phyloP scores from a whole-genome alignment of 2,113 vertebrate genomes.

The Rhabdomys dilectus region DNA sequence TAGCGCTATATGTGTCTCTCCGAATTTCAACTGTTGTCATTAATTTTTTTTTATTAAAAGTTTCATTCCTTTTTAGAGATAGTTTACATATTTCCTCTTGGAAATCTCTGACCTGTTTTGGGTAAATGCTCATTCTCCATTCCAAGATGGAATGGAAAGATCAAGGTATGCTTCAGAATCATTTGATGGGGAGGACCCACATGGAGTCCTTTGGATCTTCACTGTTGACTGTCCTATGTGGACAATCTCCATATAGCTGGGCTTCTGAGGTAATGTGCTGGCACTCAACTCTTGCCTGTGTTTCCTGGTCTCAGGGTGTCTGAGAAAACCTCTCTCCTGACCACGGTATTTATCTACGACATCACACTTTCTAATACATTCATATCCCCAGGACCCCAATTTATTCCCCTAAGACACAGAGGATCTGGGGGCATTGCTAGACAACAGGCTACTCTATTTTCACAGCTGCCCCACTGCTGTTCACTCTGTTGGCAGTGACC shows the following conservation, averaged over 20 bases:
- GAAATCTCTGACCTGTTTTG: constrained; percentile 1
- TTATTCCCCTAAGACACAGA: not conserved
- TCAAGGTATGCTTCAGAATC: not conserved
- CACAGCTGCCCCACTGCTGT: not conserved
- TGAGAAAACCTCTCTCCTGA: not conserved
- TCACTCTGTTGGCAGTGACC: not conserved
- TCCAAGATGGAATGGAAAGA: not conserved
- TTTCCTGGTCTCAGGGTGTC: not conserved
- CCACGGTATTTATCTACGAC: not conserved
- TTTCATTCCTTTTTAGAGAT: not conserved
- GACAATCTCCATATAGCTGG: not conserved
- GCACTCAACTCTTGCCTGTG: not conserved
- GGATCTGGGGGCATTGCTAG: not conserved
- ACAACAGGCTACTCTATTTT: not conserved
- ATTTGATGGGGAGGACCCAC: not conserved
- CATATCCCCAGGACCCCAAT: not conserved
- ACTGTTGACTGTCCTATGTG: not conserved
- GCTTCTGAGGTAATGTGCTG: not conserved
- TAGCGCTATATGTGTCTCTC: constrained; percentile 52
- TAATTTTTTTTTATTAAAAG: constrained; percentile 47
- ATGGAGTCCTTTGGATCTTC: not conserved
- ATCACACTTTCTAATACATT: not conserved
- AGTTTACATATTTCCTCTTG: constrained; percentile 32
- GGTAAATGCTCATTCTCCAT: not conserved
- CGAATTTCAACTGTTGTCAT: constrained; percentile 53